phyloP scores from a whole-genome alignment of 2,797 vertebrate species.

The Pterois miles region DNA sequence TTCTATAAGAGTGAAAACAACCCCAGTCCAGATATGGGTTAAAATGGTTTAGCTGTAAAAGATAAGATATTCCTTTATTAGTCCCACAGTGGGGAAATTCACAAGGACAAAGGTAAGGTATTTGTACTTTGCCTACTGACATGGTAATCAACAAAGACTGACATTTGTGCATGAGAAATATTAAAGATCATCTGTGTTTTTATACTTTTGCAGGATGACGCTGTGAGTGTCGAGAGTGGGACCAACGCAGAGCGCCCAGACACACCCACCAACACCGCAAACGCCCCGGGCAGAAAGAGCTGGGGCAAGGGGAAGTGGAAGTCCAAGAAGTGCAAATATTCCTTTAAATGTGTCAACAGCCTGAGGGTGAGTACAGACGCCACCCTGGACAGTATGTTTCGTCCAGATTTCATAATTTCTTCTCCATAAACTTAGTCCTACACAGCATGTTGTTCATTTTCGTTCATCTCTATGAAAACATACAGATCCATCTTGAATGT shows the following conservation, averaged over 20 bases:
- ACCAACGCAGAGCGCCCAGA: constrained; percentile 94
- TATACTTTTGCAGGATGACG: constrained; percentile 89
- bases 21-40: background rate
- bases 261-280: constrained; percentile 97
- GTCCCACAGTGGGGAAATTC: no score
- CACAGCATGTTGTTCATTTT: background rate
- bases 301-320: constrained; percentile 99
- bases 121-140: background rate
- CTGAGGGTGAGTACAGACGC: constrained; percentile 86
- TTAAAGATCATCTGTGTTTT: background rate
- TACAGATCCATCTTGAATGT: no score
- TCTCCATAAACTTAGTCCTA: no score
- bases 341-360: constrained; percentile 98
- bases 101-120: no score
- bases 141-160: background rate
- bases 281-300: constrained; percentile 94
- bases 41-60: background rate
- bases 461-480: background rate
- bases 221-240: constrained; percentile 94
- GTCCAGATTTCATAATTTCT: no score
- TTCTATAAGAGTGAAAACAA: background rate
- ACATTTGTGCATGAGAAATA: background rate
- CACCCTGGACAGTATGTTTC: no score
- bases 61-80: no score
- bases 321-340: constrained; percentile 98